Evolutionary conservation across 2,888 invertebrate species (phyloP).

Genomic region (Reticulitermes lucifugus): DNA sequence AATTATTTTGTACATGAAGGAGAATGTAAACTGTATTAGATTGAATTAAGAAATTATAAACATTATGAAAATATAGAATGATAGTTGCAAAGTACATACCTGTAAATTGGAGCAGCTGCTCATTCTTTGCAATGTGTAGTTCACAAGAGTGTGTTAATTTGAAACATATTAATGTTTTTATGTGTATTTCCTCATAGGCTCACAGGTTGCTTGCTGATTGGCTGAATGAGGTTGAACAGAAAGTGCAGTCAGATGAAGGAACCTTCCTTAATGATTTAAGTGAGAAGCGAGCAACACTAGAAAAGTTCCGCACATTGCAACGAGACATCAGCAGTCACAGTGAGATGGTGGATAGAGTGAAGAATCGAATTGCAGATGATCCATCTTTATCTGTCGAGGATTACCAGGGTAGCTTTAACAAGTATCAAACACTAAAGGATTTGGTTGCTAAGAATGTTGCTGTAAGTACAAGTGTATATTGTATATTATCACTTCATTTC

Average conservation of each 20-base stretch:
- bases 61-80: no score
- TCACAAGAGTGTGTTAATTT: no score
- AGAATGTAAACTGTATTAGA: no score
- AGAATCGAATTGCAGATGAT: slow-evolving; percentile 79
- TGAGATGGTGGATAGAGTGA: slow-evolving; percentile 82
- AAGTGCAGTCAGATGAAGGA: slow-evolving; percentile 78
- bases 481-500: neutral
- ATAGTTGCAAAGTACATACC: no score
- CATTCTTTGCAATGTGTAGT: no score
- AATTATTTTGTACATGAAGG: no score
- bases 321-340: slow-evolving; percentile 85
- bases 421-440: slow-evolving; percentile 70
- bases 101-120: no score
- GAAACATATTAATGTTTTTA: no score
- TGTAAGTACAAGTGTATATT: slow-evolving; percentile 67
- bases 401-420: slow-evolving; percentile 76
- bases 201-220: slow-evolving; percentile 86
- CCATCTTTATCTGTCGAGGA: slow-evolving; percentile 69
- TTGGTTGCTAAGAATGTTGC: slow-evolving; percentile 74
- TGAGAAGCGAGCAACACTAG: slow-evolving; percentile 89
- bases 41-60: no score
- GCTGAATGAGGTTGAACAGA: slow-evolving; percentile 89
- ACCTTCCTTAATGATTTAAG: slow-evolving; percentile 81
- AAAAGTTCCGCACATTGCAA: slow-evolving; percentile 86
- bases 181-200: slow-evolving; percentile 58